Base-by-base conservation (phyloP, 2,113 vertebrate genomes). In the Lepus europaeus region DNA sequence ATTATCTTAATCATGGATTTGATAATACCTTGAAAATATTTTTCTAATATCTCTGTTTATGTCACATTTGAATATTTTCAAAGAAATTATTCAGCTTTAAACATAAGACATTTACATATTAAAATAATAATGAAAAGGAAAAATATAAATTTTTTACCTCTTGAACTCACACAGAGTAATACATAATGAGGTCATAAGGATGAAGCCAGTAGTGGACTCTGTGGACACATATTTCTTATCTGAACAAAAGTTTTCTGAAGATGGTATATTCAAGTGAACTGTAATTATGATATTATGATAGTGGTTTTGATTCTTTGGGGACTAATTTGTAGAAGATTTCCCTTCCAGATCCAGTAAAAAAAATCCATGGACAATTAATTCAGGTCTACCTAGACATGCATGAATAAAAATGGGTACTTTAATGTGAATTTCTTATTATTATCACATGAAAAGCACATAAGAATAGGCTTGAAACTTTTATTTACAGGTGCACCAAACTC, bases 331-430 rank as follows among this genome's bases (percentile, higher is more conserved):
- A 79, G 76, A 79, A 13, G 3, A 73, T 39, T 76, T 90, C 20
- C 36, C 13, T 68, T 94, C 51, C 72, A 77, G 13, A 82, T 53
- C 23, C 27, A 63, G n/a, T 29, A 53, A 17, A 84, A 84, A 84
- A 92, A 94, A 74, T 89, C 17, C 56, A 90, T 69, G n/a, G 79
- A 88, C 33, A 96, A 90, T 92, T 94, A 90, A 95, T 90, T 93
- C 45, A 83, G 70, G 17, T 73, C 27, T 93, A 90, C 33, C 12
- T 59, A 90, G 8, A 31, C 2, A 88, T 36, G 11, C 19, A 88
- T 90, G 80, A 95, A 95, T 92, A 92, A 82, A 87, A 88, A 86
- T 94, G 59, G 19, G 6, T 81, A 87, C 88, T 80, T 91, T 95
- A 76, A 88, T 31, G 12, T 88, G 78, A 87, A 74, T 83, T 16